Evolutionary conservation across 30 jellyfish, hydroid and myxozoan genomes (phyloP).

Genomic region (Pseudorhiza aurosa): DNA sequence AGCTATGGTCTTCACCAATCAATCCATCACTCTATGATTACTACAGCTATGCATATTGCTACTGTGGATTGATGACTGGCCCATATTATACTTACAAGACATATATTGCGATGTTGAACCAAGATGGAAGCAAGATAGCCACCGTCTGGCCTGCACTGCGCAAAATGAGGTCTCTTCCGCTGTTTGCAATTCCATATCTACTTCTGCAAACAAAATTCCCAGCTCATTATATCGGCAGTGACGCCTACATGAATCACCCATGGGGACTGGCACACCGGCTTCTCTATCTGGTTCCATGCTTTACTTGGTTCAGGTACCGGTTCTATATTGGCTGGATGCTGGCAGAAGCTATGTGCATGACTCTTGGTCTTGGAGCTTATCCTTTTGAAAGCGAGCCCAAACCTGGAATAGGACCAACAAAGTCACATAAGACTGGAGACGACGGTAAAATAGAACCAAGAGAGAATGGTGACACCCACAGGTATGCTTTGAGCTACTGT

Average conservation of each 20-base stretch:
- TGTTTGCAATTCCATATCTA: constrained; percentile 69
- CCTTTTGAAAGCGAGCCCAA: constrained; percentile 87
- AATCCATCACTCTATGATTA: constrained; percentile 56
- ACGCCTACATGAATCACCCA: constrained; percentile 60
- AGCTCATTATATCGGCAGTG: constrained; percentile 54
- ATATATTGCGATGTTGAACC: constrained; percentile 80
- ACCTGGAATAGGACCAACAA: constrained; percentile 94
- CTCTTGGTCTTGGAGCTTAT: constrained; percentile 93
- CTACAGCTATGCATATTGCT: constrained; percentile 73
- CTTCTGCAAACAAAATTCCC: constrained; percentile 75
- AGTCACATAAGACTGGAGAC: constrained; percentile 3
- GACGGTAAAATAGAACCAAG: constrained; percentile 35
- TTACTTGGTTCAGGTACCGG: constrained; percentile 87
- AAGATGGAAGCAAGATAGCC: constrained; percentile 81
- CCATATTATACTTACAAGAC: constrained; percentile 88
- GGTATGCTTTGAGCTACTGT: constrained; percentile 51
- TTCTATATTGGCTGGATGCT: constrained; percentile 95
- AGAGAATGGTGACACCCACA: constrained; percentile 84
- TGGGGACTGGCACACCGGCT: constrained; percentile 75
- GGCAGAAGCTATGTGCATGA: constrained; percentile 91
- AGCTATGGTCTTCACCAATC: constrained; percentile 12
- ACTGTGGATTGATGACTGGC: constrained; percentile 88
- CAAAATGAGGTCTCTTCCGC: constrained; percentile 54
- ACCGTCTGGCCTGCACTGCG: constrained; percentile 89
- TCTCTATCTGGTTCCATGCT: constrained; percentile 73